Evolutionary conservation across 2,113 vertebrate genomes (phyloP).

Genomic region (Castor canadensis): DNA sequence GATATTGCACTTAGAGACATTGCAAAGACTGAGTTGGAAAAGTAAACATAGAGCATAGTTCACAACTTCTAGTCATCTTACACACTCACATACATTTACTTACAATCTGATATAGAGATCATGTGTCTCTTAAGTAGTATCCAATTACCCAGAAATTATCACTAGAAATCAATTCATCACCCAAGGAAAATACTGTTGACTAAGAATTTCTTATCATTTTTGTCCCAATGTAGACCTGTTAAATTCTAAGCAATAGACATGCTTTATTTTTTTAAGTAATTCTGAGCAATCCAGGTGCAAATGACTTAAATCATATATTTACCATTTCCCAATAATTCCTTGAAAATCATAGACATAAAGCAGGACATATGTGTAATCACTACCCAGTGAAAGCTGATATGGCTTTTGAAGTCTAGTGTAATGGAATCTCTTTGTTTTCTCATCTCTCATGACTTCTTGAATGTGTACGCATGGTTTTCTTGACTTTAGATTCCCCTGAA

Average conservation of each 20-base stretch:
- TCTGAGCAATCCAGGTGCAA: background rate
- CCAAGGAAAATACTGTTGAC: background rate
- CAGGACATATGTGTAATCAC: background rate
- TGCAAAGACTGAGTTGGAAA: background rate
- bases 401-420: background rate
- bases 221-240: background rate
- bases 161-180: background rate
- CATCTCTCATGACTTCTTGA: background rate
- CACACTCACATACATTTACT: background rate
- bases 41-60: background rate
- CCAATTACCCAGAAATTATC: background rate
- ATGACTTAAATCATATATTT: background rate
- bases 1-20: background rate
- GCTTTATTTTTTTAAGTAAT: background rate
- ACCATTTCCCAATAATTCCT: background rate
- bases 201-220: background rate
- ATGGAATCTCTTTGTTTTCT: background rate
- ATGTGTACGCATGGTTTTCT: background rate
- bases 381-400: background rate
- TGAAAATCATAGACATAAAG: background rate
- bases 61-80: background rate
- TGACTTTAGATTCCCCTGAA: background rate
- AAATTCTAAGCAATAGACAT: background rate
- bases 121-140: background rate
- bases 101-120: background rate